Base-by-base conservation (phyloP, 2,113 vertebrate species). In the Danio rerio region DNA sequence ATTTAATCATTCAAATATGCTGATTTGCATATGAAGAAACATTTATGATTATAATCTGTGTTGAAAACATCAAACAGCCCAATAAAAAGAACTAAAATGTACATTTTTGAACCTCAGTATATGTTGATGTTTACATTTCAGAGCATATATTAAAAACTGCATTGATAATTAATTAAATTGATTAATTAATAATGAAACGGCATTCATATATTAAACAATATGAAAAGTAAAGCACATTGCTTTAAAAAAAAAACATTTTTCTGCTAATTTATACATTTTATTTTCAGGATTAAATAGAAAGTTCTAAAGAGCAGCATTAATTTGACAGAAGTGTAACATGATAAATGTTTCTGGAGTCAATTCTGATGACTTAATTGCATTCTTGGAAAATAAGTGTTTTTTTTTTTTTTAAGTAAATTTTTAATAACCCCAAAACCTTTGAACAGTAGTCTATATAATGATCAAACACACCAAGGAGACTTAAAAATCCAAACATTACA, bases 331-430 rank as follows among this genome's bases (percentile, higher is more conserved):
- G 12, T 40, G 61, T 63, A 40, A 63, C 61, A 63, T 13, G 9
- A 59, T 59, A 18, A 59, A 59, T 20, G n/a, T 59, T 9, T 40
- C 20, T 21, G 20, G 1, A 8, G 13, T 12, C 6, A 65, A 63
- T 43, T 71, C 56, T 20, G 56, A 55, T 55, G 65, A n/a, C n/a
- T n/a, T n/a, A n/a, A n/a, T n/a, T n/a, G n/a, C n/a, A n/a, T n/a
- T n/a, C n/a, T n/a, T n/a, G n/a, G n/a, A n/a, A n/a, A n/a, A n/a
- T n/a, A n/a, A n/a, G n/a, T n/a, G n/a, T n/a, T n/a, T 76, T 53
- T 70, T 55, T 18, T 16, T 71, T 18, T 70, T 84, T 55, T 59
- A 40, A 21, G 40, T 62, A n/a, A n/a, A n/a, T n/a, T n/a, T n/a
- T n/a, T n/a, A n/a, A n/a, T n/a, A n/a, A 62, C 21, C 10, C 2